These are phyloP conservation scores for Drosophila leonis DNA, from an alignment of 2,888 invertebrate species.

Conservation along the genomic window DNA sequence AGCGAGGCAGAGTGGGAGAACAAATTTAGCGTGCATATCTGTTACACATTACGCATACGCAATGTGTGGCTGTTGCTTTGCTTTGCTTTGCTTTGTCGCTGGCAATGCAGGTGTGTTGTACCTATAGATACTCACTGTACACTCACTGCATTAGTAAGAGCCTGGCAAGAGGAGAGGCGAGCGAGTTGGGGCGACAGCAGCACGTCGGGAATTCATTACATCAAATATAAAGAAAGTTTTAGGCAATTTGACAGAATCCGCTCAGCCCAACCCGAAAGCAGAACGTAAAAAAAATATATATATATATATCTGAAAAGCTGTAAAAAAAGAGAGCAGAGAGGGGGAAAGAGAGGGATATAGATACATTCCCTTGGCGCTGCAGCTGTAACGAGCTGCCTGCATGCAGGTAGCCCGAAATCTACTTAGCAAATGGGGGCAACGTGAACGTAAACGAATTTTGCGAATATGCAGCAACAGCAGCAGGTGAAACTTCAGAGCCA, in stretches of 20 bases:
- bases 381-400: conserved; percentile 69
- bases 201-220: conserved; percentile 78
- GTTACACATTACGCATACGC: conserved; percentile 76
- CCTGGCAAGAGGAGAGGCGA: neutral
- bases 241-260: conserved; percentile 76
- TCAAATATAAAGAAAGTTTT: conserved; percentile 81
- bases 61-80: conserved; percentile 52
- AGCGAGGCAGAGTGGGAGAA: neutral
- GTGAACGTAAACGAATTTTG: conserved; percentile 76
- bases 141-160: conserved; percentile 48
- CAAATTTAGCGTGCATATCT: conserved; percentile 52
- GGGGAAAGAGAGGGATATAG: neutral
- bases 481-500: conserved; percentile 29
- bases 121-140: conserved; percentile 22
- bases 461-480: conserved; percentile 62
- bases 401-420: conserved; percentile 77
- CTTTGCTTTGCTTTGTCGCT: conserved; percentile 32
- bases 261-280: conserved; percentile 12
- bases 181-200: conserved; percentile 41
- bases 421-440: conserved; percentile 72
- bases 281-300: conserved; percentile 9
- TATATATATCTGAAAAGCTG: conserved; percentile 1
- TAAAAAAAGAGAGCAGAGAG: conserved; percentile 1
- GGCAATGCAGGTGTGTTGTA: conserved; percentile 54
- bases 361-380: conserved; percentile 57